Evolutionary conservation across 2,113 vertebrate species (phyloP).

Genomic region (Platichthys stellatus): DNA sequence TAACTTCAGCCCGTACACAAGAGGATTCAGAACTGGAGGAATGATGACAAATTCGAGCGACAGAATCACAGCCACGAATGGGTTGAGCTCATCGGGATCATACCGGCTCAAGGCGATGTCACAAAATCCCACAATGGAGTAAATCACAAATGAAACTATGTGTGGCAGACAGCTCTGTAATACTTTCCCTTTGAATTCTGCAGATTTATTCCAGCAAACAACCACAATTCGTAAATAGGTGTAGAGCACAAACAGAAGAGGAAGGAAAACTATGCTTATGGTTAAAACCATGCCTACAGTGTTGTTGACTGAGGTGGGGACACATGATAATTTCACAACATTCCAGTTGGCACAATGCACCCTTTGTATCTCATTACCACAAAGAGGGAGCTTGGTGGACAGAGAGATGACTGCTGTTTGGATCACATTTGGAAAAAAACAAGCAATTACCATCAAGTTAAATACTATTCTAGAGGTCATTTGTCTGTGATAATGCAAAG

Average conservation of each 20-base stretch:
- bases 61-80: slow-evolving; percentile 15
- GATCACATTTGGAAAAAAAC: slow-evolving; percentile 3
- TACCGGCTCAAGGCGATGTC: slow-evolving; percentile 26
- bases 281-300: slow-evolving; percentile 1
- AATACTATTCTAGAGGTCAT: slow-evolving; percentile 38
- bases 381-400: slow-evolving; percentile 41
- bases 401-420: not conserved
- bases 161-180: slow-evolving; percentile 47
- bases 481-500: slow-evolving; percentile 59
- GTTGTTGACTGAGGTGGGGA: not conserved
- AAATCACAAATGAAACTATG: slow-evolving; percentile 36
- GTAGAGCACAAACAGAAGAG: slow-evolving; percentile 28
- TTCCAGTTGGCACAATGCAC: slow-evolving; percentile 52
- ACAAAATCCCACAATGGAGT: slow-evolving; percentile 26
- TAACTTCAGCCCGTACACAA: slow-evolving; percentile 46
- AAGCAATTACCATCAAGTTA: slow-evolving; percentile 16
- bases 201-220: slow-evolving; percentile 30
- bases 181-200: slow-evolving; percentile 33
- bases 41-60: slow-evolving; percentile 43
- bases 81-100: slow-evolving; percentile 27
- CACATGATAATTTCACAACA: slow-evolving; percentile 45
- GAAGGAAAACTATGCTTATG: not conserved
- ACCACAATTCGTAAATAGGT: slow-evolving; percentile 37
- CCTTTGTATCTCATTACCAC: slow-evolving; percentile 48
- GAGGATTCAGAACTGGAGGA: slow-evolving; percentile 44